Percentiles rank a stretch among this genome's conserved stretches.
phyloP scores from a whole-genome alignment of 2,888 invertebrate species.

The Acronicta aceris region DNA sequence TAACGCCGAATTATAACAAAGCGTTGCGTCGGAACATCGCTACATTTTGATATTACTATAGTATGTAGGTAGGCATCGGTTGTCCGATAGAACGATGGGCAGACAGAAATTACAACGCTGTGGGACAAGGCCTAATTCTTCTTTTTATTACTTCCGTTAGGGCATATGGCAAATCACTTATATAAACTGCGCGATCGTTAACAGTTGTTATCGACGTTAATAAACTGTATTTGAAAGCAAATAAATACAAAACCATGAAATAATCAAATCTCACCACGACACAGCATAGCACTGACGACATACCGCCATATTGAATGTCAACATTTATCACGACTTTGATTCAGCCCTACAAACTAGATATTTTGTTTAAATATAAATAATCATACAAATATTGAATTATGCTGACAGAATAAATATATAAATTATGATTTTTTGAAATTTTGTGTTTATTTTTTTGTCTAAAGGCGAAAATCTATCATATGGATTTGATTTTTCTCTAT shows the following conservation, averaged over 20 bases:
- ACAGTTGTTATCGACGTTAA: slow-evolving; percentile 60
- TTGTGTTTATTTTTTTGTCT: slow-evolving; percentile 83
- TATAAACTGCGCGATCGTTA: slow-evolving; percentile 59
- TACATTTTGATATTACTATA: slow-evolving; percentile 79
- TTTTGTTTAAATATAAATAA: slow-evolving; percentile 58
- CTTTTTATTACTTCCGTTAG: slow-evolving; percentile 56
- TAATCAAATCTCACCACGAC: slow-evolving; percentile 95
- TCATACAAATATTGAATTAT: slow-evolving; percentile 54
- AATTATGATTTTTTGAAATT: slow-evolving; percentile 81
- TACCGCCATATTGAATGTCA: slow-evolving; percentile 98
- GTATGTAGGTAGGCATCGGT: slow-evolving; percentile 78
- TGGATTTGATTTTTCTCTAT: slow-evolving; percentile 75
- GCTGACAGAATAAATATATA: slow-evolving; percentile 58
- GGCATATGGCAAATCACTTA: slow-evolving; percentile 63
- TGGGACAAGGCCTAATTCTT: slow-evolving; percentile 59
- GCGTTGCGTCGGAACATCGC: slow-evolving; percentile 66
- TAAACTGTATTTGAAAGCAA: slow-evolving; percentile 66
- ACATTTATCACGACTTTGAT: slow-evolving; percentile 85
- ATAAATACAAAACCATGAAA: slow-evolving; percentile 73
- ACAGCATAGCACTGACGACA: slow-evolving; percentile 99
- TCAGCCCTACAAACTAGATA: slow-evolving; percentile 71
- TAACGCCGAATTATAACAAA: slow-evolving; percentile 64
- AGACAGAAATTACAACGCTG: slow-evolving; percentile 77
- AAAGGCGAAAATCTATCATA: slow-evolving; percentile 77
- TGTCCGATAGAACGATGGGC: slow-evolving; percentile 75